Base-by-base conservation (phyloP, 2,888 invertebrate genomes). In the Flexamia atlantica region DNA sequence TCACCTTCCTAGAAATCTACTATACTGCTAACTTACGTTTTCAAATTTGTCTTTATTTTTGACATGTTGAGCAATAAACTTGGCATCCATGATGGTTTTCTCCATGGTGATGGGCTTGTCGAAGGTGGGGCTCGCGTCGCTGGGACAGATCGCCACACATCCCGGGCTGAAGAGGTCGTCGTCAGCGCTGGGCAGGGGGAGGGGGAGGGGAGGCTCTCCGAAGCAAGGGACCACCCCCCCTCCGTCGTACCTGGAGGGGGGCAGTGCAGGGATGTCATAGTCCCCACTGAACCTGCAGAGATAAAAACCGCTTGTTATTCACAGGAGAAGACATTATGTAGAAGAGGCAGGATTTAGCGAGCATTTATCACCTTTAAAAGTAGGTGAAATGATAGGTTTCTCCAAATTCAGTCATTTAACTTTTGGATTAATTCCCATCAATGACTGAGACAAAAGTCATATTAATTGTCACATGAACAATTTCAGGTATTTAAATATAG, bases 31-130 rank as follows among this genome's bases (percentile, higher is more conserved):
- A 95, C 96, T 95, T 92, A 97, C 97, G 91, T 95, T 96, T 91
- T 97, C 97, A 91, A 97, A 98, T 90, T 96, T 96, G 91, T 98
- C 97, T 91, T 97, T 97, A 92, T 98, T 98, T 91, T 95, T 96
- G 90, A 97, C 97, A 90, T 98, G 98, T 91, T 98, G 98, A 89
- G 97, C 97, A 92, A 98, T 97, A 91, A 98, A 98, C 89, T 96
- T 94, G 87, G 97, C 97, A 88, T 97, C 97, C 90, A 97, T 96
- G 91, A 97, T 95, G 89, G 97, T 97, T 91, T 97, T 97, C 91
- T 97, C 97, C 93, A 97, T 95, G 68, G 86, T 82, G 57, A 87
- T 85, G 86, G 95, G 94, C 90, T 95, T 95, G 89, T 97, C 96
- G 90, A 96, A 95, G 88, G 95, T 95, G 86, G 96, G 96, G 91